Evolutionary conservation across 1,140 invertebrate species (phyloP).

Genomic region (Neodiprion fabricii): DNA sequence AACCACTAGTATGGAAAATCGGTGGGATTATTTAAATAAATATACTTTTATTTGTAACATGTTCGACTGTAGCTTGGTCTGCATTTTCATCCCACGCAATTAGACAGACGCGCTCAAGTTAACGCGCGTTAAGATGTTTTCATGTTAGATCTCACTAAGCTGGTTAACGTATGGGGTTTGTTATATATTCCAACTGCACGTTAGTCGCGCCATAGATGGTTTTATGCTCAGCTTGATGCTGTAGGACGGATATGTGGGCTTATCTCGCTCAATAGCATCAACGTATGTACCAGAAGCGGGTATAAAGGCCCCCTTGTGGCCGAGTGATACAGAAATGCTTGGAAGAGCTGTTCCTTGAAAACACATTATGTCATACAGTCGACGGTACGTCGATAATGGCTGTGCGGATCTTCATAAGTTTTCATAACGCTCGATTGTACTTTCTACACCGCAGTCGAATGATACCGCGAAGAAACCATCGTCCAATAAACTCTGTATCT

Average conservation of each 20-base stretch:
- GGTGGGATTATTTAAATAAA: not conserved
- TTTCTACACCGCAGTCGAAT: not conserved
- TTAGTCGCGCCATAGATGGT: not conserved
- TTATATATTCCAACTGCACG: not conserved
- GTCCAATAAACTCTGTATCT: too few relatives aligned
- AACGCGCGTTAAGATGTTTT: not conserved
- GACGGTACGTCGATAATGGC: not conserved
- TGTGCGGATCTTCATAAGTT: not conserved
- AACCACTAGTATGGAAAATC: not conserved
- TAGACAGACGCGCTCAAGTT: not conserved
- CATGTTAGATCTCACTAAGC: not conserved
- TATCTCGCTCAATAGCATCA: not conserved
- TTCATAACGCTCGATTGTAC: not conserved
- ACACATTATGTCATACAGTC: not conserved
- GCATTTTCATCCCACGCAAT: not conserved
- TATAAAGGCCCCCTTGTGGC: slow-evolving; percentile 4
- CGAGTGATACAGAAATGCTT: not conserved
- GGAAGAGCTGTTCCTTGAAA: slow-evolving; percentile 2
- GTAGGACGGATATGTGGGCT: not conserved
- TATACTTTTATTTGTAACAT: not conserved
- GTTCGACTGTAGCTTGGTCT: not conserved
- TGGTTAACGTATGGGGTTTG: not conserved
- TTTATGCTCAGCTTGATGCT: not conserved
- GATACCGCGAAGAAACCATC: too few relatives aligned
- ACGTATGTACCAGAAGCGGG: not conserved